Conservation (phyloP, 2,797 vertebrate genomes). For the Characodon lateralis region DNA sequence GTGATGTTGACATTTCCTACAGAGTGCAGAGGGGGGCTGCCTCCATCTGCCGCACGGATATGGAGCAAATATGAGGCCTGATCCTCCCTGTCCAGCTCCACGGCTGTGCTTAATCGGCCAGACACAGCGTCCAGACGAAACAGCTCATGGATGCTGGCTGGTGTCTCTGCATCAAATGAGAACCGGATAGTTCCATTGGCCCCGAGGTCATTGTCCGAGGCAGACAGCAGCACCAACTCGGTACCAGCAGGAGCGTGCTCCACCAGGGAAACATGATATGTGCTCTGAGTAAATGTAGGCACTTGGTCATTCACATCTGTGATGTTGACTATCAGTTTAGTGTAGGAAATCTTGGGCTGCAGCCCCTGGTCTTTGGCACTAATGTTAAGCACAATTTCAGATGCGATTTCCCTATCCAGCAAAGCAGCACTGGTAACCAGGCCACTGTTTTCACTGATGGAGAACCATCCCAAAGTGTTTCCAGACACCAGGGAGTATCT, state of each 20-base stretch:
- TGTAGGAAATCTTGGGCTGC: conserved; percentile 94
- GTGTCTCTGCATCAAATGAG: conserved; percentile 85
- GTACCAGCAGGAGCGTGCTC: conserved; percentile 89
- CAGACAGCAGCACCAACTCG: conserved; percentile 86
- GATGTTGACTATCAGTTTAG: conserved; percentile 90
- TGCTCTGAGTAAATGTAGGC: conserved; percentile 86
- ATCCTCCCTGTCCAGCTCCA: conserved; percentile 90
- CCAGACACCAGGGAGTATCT: conserved; percentile 96
- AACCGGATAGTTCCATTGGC: conserved; percentile 93
- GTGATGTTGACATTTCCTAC: conserved; percentile 88
- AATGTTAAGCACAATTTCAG: conserved; percentile 92
- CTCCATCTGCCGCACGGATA: conserved; percentile 88
- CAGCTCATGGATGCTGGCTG: conserved; percentile 77
- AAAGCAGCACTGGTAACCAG: conserved; percentile 87
- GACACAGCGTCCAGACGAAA: conserved; percentile 89
- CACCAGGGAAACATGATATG: conserved; percentile 84
- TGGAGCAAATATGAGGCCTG: conserved; percentile 85
- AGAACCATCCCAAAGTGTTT: conserved; percentile 94
- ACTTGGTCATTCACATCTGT: conserved; percentile 94
- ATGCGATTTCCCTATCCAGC: conserved; percentile 91
- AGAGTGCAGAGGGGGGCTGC: conserved; percentile 88
- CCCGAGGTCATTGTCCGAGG: conserved; percentile 91
- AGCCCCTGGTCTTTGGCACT: conserved; percentile 97
- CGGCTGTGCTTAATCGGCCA: conserved; percentile 85
- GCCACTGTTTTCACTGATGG: conserved; percentile 95